phyloP scores from a whole-genome alignment of 2,797 vertebrate genomes.

The Eulemur albifrons region DNA sequence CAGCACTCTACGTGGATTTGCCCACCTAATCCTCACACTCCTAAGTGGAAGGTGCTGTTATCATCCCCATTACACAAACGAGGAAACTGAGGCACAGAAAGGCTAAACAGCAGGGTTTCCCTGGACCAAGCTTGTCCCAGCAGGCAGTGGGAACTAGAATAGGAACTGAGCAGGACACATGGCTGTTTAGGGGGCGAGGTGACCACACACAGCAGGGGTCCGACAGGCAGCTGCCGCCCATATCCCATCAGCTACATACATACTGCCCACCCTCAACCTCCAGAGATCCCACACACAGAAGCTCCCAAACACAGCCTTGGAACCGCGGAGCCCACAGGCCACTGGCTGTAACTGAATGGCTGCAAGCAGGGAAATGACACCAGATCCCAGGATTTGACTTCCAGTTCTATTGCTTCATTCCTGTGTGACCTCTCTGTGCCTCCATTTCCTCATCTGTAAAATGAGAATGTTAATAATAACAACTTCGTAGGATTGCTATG shows the following conservation, averaged over 20 bases:
- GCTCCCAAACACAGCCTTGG: not conserved
- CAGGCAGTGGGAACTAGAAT: not conserved
- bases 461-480: not conserved
- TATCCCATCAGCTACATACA: not conserved
- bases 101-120: not conserved
- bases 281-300: not conserved
- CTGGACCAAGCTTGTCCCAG: not conserved
- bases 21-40: not conserved
- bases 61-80: not conserved
- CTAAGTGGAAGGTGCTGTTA: not conserved
- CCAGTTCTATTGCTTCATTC: not conserved
- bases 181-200: not conserved
- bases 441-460: not conserved
- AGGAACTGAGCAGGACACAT: not conserved
- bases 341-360: not conserved
- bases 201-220: not conserved
- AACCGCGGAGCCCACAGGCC: not conserved
- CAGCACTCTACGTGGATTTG: not conserved
- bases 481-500: not conserved
- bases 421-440: not conserved
- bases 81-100: constrained; percentile 12
- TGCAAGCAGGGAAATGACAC: not conserved
- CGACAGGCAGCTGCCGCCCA: not conserved
- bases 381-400: not conserved
- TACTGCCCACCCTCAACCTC: not conserved